A percentile compares a stretch with the other conserved stretches of the same genome.
Evolutionary conservation across 2,113 vertebrate species (phyloP).

Genomic region (Mormyrus iriodes): DNA sequence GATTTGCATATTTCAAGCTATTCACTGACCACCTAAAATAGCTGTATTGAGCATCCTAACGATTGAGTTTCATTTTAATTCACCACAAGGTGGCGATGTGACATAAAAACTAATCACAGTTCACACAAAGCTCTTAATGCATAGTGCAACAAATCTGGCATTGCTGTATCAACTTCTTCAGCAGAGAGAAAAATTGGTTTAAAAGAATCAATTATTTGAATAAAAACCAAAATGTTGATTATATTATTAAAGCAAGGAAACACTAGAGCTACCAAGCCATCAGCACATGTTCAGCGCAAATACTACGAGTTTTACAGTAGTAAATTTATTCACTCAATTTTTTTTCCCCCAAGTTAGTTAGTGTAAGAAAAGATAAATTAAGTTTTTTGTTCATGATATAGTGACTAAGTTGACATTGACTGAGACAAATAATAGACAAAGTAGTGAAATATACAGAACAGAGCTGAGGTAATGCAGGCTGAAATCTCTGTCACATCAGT

Average conservation of each 20-base stretch:
- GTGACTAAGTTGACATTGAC: not conserved
- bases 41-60: not conserved
- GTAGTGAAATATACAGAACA: not conserved
- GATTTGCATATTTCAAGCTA: not conserved
- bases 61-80: not conserved
- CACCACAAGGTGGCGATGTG: not conserved
- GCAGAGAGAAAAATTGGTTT: not conserved
- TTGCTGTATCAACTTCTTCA: not conserved
- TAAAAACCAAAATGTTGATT: not conserved
- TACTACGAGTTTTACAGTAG: not conserved
- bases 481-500: no score
- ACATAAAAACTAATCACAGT: not conserved
- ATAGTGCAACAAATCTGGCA: not conserved
- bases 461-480: no score
- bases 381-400: not conserved
- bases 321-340: not conserved
- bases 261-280: not conserved
- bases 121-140: not conserved
- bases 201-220: not conserved
- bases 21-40: not conserved
- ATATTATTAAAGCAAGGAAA: not conserved
- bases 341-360: not conserved
- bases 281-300: not conserved
- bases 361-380: not conserved
- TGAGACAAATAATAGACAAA: not conserved